Evolutionary conservation across 2,888 invertebrate species (phyloP).

Genomic region (Prosapia bicincta): DNA sequence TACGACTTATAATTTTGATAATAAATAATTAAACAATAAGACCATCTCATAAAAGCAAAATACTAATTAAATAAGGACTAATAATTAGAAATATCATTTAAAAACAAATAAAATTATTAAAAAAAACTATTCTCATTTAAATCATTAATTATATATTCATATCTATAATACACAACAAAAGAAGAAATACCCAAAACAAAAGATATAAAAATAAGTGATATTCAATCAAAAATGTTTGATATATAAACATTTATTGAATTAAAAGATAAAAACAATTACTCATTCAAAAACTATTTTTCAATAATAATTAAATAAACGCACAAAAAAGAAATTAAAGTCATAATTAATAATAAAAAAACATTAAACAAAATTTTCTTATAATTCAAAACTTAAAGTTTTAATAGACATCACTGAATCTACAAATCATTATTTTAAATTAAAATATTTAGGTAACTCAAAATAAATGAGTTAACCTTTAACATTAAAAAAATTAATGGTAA

Average conservation of each 20-base stretch:
- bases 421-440: neutral
- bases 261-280: neutral
- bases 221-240: conserved; percentile 61
- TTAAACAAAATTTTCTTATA: neutral
- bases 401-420: no score
- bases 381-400: neutral
- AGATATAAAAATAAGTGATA: conserved; percentile 57
- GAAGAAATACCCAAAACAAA: no score
- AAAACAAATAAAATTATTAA: no score
- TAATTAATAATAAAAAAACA: neutral
- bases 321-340: no score
- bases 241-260: conserved; percentile 39
- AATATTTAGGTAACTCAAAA: conserved; percentile 44
- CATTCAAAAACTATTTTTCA: neutral
- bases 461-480: no score
- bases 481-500: conserved; percentile 54
- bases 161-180: no score
- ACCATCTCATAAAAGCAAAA: conserved; percentile 71
- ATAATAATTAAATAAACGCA: no score
- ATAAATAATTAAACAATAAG: conserved; percentile 72
- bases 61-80: conserved; percentile 64
- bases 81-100: conserved; percentile 65
- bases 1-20: conserved; percentile 63
- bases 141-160: no score
- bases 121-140: no score